Conservation (phyloP, 92 coral and sea anemone genomes). For the Phenganax subtilis region DNA sequence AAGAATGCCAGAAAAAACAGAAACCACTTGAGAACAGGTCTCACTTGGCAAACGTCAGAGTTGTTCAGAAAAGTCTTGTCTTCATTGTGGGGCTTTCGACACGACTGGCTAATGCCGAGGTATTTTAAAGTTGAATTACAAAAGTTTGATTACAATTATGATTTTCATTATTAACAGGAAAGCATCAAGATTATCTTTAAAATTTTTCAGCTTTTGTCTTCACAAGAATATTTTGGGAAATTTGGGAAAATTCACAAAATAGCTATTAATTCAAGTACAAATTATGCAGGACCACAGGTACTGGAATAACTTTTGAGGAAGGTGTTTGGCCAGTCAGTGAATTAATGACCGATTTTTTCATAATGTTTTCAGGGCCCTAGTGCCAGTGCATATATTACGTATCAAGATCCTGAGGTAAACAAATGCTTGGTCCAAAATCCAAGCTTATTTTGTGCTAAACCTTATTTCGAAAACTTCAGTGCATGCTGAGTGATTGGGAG, state of each 20-base stretch:
- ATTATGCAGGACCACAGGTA: conserved; percentile 99
- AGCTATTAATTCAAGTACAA: conserved; percentile 92
- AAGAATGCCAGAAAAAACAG: conserved; percentile 93
- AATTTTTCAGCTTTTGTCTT: conserved; percentile 65
- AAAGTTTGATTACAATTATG: background rate
- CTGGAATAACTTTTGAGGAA: background rate
- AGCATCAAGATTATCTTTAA: background rate
- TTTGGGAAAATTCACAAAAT: conserved; percentile 99
- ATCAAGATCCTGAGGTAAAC: conserved; percentile 76
- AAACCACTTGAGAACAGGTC: conserved; percentile 92
- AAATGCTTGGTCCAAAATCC: background rate
- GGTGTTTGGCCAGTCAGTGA: background rate
- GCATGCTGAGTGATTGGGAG: no score
- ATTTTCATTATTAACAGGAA: background rate
- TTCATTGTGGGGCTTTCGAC: conserved; percentile 95
- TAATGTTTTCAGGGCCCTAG: conserved; percentile 73
- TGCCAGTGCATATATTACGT: conserved; percentile 97
- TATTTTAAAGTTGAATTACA: conserved; percentile 17
- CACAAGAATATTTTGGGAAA: conserved; percentile 95
- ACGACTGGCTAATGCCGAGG: conserved; percentile 97
- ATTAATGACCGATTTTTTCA: background rate
- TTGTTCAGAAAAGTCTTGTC: conserved; percentile 94
- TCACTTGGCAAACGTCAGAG: conserved; percentile 97
- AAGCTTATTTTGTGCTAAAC: background rate
- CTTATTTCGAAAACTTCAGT: background rate